These are phyloP conservation scores for Drosophila pallidifrons DNA, from an alignment of 1,140 invertebrate genomes.

Conservation along the genomic window DNA sequence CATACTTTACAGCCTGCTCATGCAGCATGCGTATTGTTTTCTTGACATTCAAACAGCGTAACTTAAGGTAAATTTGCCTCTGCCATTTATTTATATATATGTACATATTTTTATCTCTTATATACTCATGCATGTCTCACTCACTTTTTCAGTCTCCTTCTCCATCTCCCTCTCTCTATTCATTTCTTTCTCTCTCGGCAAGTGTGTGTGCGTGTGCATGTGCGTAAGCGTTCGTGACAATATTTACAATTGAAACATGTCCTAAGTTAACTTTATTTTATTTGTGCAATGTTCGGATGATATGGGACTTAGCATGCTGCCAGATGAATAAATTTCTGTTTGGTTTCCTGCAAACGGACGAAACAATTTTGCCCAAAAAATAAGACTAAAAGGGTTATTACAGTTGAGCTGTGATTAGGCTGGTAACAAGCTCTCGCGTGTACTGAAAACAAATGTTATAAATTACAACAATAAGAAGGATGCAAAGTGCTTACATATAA, in stretches of 20 bases:
- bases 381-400: slow-evolving; percentile 39
- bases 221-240: slow-evolving; percentile 55
- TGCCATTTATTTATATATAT: slow-evolving; percentile 45
- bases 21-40: slow-evolving; percentile 43
- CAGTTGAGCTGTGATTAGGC: slow-evolving; percentile 42
- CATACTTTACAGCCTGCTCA: slow-evolving; percentile 54
- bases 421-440: slow-evolving; percentile 29
- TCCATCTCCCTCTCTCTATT: not conserved
- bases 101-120: slow-evolving; percentile 10
- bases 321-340: slow-evolving; percentile 25
- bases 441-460: slow-evolving; percentile 43
- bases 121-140: slow-evolving; percentile 7
- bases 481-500: slow-evolving; percentile 20
- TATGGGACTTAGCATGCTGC: slow-evolving; percentile 28
- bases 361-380: slow-evolving; percentile 26
- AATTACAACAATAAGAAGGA: slow-evolving; percentile 12
- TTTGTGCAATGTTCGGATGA: slow-evolving; percentile 51
- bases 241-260: slow-evolving; percentile 63
- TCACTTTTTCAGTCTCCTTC: not conserved
- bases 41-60: slow-evolving; percentile 65
- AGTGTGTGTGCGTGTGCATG: slow-evolving; percentile 8
- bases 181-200: not conserved
- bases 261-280: slow-evolving; percentile 68
- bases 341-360: slow-evolving; percentile 14
- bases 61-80: slow-evolving; percentile 47